These are phyloP conservation scores for Ormyrus pomaceus DNA, from an alignment of 2,888 invertebrate genomes.

Conservation along the genomic window DNA sequence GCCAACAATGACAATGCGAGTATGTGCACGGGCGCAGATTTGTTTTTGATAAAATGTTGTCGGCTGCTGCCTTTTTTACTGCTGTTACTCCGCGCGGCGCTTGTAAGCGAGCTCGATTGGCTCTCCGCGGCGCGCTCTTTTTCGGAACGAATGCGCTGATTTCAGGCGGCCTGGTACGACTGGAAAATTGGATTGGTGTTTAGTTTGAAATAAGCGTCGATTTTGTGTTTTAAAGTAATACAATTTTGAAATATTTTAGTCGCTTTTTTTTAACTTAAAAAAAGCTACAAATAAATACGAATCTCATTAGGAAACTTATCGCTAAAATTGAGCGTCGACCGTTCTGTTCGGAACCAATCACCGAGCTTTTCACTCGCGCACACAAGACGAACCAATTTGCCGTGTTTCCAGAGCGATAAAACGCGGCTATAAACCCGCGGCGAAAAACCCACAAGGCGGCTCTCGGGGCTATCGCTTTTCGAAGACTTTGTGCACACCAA, in stretches of 20 bases:
- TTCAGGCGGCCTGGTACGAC: no score
- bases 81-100: neutral
- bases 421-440: neutral
- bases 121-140: no score
- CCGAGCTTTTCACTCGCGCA: no score
- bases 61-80: neutral
- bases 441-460: conserved; percentile 25
- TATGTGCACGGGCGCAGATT: conserved; percentile 30
- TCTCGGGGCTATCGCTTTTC: conserved; percentile 32
- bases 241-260: no score
- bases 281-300: no score
- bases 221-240: no score
- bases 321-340: no score
- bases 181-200: no score
- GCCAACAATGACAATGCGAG: conserved; percentile 43
- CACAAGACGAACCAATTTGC: conserved; percentile 47
- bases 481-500: neutral
- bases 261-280: no score
- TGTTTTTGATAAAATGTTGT: conserved; percentile 46
- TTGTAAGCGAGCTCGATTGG: neutral
- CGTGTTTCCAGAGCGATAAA: conserved; percentile 44
- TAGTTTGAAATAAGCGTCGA: no score
- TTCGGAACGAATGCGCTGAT: no score
- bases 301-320: no score
- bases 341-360: conserved; percentile 6